Evolutionary conservation across 2,797 vertebrate species (phyloP), one percentile per base, ranked within the genome.

Genomic region (Hyperoplus immaculatus): DNA sequence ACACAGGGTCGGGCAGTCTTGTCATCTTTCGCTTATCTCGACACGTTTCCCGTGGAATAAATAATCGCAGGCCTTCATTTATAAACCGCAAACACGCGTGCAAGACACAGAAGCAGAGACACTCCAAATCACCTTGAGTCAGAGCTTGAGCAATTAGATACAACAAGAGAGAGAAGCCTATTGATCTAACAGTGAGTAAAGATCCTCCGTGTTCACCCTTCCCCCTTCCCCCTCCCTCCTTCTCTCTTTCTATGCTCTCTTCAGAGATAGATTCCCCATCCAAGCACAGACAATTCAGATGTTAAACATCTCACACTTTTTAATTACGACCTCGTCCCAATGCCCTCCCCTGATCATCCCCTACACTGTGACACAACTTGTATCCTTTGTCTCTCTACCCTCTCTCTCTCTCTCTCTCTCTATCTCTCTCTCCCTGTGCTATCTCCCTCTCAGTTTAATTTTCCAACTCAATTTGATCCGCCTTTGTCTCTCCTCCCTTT

Each of bases 131-230:
- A 84, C 75, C 77, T 88, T 54, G 69, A 86, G 81, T 85, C 62
- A 77, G 67, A 85, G 81, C 61, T 36, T 46, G 78, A 83, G 83
- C 81, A 89, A 92, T 93, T 91, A 89, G 73, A 83, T 75, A 72
- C 77, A 82, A 78, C 68, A 75, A 74, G 72, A 88, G 83, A 84
- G 81, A 78, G 69, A 69, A 74, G 82, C 69, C 66, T 90, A 94
- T 93, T 89, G 92, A 94, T 92, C 85, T 70, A 63, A 77, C 63
- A 72, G 81, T 76, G 75, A 87, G 73, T 81, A 82, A 80, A 87
- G 77, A 88, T 74, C 72, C 81, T 78, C 64, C 56, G 59, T 1
- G 11, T 46, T 68, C 71, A 41, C 77, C 69, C 63, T 57, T 39
- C 50, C 57, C 50, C 66, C 61, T 18, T 18, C 4, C 38, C 11